phyloP scores from a whole-genome alignment of 2,888 invertebrate genomes.

The Hirtodrosophila histrioides region DNA sequence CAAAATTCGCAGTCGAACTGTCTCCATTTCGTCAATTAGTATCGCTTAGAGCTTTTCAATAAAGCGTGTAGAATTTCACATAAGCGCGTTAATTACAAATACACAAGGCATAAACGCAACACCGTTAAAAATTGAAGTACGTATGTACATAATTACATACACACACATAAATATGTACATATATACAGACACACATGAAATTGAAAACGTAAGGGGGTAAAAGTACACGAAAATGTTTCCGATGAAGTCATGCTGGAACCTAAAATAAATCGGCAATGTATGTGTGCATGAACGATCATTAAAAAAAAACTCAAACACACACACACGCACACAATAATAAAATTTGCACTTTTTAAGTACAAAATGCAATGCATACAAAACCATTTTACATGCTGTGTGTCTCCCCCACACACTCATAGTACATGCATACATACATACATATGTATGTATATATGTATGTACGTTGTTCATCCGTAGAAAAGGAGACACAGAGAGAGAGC shows the following conservation, averaged over 20 bases:
- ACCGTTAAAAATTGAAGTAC: slow-evolving; percentile 62
- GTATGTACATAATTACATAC: slow-evolving; percentile 55
- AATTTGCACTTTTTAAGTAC: slow-evolving; percentile 74
- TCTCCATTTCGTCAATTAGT: slow-evolving; percentile 65
- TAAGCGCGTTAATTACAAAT: slow-evolving; percentile 60
- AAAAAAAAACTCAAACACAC: slow-evolving; percentile 45
- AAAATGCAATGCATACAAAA: slow-evolving; percentile 69
- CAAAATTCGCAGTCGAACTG: slow-evolving; percentile 40
- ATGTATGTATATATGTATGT: too few relatives aligned
- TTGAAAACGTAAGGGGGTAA: slow-evolving; percentile 22
- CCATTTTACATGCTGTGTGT: slow-evolving; percentile 49
- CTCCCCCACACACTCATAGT: slow-evolving; percentile 19
- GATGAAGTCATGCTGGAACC: slow-evolving; percentile 76
- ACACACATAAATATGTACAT: slow-evolving; percentile 6
- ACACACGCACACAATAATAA: slow-evolving; percentile 35
- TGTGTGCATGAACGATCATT: slow-evolving; percentile 59
- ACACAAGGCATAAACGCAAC: slow-evolving; percentile 52
- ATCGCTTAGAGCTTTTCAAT: slow-evolving; percentile 56
- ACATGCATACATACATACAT: slow-evolving; percentile 5
- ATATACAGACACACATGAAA: slow-evolving; percentile 2
- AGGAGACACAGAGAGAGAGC: slow-evolving; percentile 29
- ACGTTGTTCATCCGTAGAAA: slow-evolving; percentile 25
- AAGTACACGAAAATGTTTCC: slow-evolving; percentile 49
- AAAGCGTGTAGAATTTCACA: slow-evolving; percentile 69
- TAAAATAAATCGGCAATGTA: slow-evolving; percentile 68